Evolutionary conservation across 2,797 vertebrate species (phyloP), one percentile per base, ranked within the genome.

Genomic region (Urophycis tenuis): DNA sequence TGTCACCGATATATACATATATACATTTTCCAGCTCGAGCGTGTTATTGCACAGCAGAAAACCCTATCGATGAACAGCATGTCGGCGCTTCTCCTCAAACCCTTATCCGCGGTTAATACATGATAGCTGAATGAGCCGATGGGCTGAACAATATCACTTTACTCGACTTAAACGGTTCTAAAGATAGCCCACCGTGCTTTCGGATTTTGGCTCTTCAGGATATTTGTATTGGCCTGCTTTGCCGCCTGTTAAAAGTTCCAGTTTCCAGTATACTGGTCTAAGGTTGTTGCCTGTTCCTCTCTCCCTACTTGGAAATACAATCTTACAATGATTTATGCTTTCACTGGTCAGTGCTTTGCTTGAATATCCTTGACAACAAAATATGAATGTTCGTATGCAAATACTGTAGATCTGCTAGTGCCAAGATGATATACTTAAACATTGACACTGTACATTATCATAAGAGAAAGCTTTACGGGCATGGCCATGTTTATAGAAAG

Each of bases 31-130:
- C 74, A 67, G 80, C 60, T 71, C 71, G 71, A 77, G 17, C 53
- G 22, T 35, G 60, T 67, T 67, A 67, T 29, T 29, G 29, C 29
- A 29, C 11, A 67, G 29, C 25, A 67, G 60, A 67, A 12, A 67
- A 67, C 29, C 60, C 25, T 67, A 17, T 30, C n/a, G 83, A 79
- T 86, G 85, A 88, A 90, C 75, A 12, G 14, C 39, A 80, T 22
- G 45, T 75, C 76, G 77, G 36, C 22, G 76, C 73, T 71, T 72
- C 29, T 33, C 67, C 76, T 80, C 81, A 81, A 82, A 72, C 71
- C 9, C 74, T 79, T 75, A 81, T 84, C 80, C 3, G 17, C 31
- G 49, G 64, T 39, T 34, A 60, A 75, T 74, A 69, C 72, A 71
- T 32, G 64, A 76, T 49, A 75, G 35, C 81, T 64, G 53, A 75